Base-by-base conservation (phyloP, 2,797 vertebrate species). In the Orestias chungarensis region DNA sequence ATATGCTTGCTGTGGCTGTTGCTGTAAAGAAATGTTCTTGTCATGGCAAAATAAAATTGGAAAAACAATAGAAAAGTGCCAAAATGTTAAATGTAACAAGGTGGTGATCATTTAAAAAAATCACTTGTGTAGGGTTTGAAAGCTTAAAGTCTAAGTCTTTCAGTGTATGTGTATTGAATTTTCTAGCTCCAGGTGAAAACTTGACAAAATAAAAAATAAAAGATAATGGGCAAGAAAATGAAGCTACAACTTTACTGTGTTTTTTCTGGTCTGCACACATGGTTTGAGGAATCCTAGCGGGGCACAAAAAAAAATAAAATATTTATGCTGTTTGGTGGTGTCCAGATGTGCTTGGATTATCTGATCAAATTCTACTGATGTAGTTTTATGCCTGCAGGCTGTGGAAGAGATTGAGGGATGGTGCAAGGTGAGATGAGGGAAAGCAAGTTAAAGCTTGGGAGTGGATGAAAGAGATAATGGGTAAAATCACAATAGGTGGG, bases 1-100 rank as follows among this genome's bases (percentile, higher is more conserved):
- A 72, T 79, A 82, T 85, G 66, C 81, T 74, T 76, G 85, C 84
- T 81, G 66, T n/a, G 17, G 61, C 80, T 75, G 92, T 94, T 92
- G 87, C 86, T 87, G 94, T 91, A 83, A 93, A 78, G 71, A 93
- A 70, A 29, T 57, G 85, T 86, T 91, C 89, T 92, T 90, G 91
- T 92, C 91, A 87, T 89, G 90, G 87, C 82, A 69, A 54, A 68
- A 76, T 74, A 69, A 77, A 82, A 83, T 78, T 71, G 69, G 25
- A 66, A 74, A 75, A 81, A 75, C 29, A 78, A 70, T 59, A 62
- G 35, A 80, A 70, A 78, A 74, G 73, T 80, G 50, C 71, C 25
- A 50, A 46, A 82, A 86, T n/a, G 57, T 67, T 65, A 65, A 71
- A 70, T 52, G 47, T n/a, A n/a, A 31, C 25, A 8, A 69, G 67